Percentiles rank a stretch among this genome's conserved stretches.
Evolutionary conservation across 1,140 invertebrate genomes (phyloP).

Genomic region (Drosophila ironensis): DNA sequence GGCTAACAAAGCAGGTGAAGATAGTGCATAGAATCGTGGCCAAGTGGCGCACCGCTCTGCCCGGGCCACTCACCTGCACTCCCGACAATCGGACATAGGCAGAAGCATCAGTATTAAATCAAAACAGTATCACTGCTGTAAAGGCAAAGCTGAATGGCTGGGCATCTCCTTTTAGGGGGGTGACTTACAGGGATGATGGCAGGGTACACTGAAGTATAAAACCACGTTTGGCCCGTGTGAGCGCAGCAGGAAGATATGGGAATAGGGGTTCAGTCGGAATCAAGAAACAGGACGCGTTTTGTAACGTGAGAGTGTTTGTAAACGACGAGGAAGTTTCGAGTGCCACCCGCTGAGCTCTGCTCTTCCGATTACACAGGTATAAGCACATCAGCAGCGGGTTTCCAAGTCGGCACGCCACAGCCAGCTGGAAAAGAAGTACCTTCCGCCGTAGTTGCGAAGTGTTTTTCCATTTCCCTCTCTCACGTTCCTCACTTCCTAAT

Average conservation of each 20-base stretch:
- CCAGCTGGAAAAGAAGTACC: constrained; percentile 4
- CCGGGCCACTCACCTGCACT: constrained; percentile 45
- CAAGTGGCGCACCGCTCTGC: constrained; percentile 51
- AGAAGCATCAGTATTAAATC: constrained; percentile 3
- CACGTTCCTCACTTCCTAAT: not conserved
- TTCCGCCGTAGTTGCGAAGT: not conserved
- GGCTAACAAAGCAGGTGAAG: constrained; percentile 35
- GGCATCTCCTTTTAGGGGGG: constrained; percentile 39
- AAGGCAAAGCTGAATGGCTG: not conserved
- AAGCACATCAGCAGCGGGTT: constrained; percentile 48
- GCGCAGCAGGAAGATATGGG: constrained; percentile 1
- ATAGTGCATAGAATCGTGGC: constrained; percentile 43
- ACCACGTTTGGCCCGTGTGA: constrained; percentile 54
- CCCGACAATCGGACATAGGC: no score
- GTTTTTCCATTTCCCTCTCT: not conserved
- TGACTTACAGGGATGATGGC: constrained; percentile 10
- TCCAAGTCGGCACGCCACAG: constrained; percentile 56
- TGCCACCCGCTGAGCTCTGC: constrained; percentile 64
- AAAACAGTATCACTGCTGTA: not conserved
- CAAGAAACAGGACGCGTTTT: constrained; percentile 29
- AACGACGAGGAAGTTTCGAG: constrained; percentile 50
- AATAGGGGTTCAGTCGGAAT: not conserved
- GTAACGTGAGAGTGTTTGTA: constrained; percentile 77
- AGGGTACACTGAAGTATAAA: constrained; percentile 59
- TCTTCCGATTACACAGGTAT: constrained; percentile 70